phyloP scores from a whole-genome alignment of 2,888 invertebrate species.

The Syrista parreyssii region DNA sequence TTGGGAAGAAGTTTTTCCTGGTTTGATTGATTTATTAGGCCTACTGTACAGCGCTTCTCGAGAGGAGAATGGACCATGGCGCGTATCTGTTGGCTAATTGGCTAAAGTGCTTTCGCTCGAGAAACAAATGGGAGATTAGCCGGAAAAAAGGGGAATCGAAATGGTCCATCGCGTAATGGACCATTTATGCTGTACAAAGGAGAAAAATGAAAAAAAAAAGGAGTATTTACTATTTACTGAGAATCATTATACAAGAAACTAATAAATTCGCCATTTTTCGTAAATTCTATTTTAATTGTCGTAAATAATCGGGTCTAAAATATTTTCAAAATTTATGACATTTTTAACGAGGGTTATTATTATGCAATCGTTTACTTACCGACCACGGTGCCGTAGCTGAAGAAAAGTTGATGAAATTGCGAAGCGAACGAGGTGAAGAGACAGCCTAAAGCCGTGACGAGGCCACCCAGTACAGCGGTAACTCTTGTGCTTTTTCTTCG shows the following conservation, averaged over 20 bases:
- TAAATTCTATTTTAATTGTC: no score
- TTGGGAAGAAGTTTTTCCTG: conserved; percentile 7
- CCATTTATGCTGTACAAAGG: not conserved
- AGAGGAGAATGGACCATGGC: conserved; percentile 2
- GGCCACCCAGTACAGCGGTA: conserved; percentile 87
- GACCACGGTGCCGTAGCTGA: conserved; percentile 78
- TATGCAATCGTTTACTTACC: conserved; percentile 57
- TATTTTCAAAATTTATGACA: no score
- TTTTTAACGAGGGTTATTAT: no score
- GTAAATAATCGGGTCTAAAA: no score
- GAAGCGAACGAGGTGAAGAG: conserved; percentile 91
- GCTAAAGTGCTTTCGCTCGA: conserved; percentile 13
- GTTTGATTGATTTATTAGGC: conserved; percentile 21
- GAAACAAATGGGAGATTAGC: conserved; percentile 21
- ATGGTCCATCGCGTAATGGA: conserved; percentile 8
- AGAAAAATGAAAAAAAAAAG: not conserved
- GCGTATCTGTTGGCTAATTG: conserved; percentile 17
- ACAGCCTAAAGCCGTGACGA: conserved; percentile 87
- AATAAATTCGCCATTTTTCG: no score
- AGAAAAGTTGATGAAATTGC: conserved; percentile 89
- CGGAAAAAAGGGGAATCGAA: conserved; percentile 10
- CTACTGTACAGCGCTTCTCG: not conserved
- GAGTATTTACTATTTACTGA: no score
- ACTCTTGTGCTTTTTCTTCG: conserved; percentile 88
- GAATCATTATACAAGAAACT: no score